Conservation (phyloP, 2,888 invertebrate genomes). For the Sinhomidia bicolor region DNA sequence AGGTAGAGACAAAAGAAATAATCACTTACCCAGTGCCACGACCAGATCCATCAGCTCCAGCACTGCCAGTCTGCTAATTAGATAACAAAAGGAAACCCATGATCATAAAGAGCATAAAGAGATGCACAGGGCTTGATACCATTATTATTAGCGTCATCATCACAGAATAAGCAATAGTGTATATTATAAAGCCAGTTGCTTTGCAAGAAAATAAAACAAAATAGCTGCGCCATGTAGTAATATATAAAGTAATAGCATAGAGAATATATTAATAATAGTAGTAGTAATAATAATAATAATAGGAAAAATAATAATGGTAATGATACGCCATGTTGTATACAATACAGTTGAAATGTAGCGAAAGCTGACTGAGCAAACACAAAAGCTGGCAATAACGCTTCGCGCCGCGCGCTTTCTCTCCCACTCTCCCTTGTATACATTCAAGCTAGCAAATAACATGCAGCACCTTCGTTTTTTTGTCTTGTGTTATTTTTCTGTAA, state of each 20-base stretch:
- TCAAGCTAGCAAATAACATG: not conserved
- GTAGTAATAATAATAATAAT: too few relatives aligned
- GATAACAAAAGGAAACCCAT: constrained; percentile 82
- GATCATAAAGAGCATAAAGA: constrained; percentile 65
- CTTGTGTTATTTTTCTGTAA: not conserved
- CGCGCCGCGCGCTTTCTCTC: too few relatives aligned
- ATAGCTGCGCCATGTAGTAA: not conserved
- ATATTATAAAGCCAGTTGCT: constrained; percentile 25
- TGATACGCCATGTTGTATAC: not conserved
- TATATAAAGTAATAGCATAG: not conserved
- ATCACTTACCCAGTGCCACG: constrained; percentile 89
- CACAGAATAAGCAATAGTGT: constrained; percentile 26
- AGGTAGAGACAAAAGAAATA: constrained; percentile 4
- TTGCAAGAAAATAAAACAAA: not conserved
- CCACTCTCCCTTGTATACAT: not conserved
- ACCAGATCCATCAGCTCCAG: constrained; percentile 89
- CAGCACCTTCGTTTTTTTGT: constrained; percentile 35
- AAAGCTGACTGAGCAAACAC: constrained; percentile 56
- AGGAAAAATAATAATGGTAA: too few relatives aligned
- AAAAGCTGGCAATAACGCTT: constrained; percentile 38
- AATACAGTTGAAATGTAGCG: constrained; percentile 1
- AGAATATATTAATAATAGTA: too few relatives aligned
- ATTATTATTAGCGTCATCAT: constrained; percentile 47
- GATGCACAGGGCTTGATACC: constrained; percentile 52
- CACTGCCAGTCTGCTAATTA: constrained; percentile 89